phyloP scores from a whole-genome alignment of 2,113 vertebrate genomes.

The Perccottus glenii region DNA sequence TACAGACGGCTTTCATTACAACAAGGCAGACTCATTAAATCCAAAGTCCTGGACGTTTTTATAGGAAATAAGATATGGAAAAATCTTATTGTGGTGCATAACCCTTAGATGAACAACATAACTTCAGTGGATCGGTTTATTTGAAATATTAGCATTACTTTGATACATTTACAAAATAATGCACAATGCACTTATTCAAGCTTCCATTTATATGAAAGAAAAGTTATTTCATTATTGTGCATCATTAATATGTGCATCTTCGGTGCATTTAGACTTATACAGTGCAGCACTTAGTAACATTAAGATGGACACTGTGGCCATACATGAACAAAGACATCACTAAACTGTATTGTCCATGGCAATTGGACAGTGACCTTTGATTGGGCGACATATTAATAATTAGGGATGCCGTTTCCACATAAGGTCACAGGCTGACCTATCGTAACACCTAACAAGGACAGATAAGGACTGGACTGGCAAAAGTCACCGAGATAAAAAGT shows the following conservation, averaged over 20 bases:
- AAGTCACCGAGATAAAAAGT: not conserved
- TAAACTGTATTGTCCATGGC: not conserved
- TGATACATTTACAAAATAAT: too few species aligned
- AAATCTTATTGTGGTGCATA: constrained; percentile 21
- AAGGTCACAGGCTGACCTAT: not conserved
- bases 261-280: too few species aligned
- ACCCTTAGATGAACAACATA: too few species aligned
- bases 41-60: constrained; percentile 48
- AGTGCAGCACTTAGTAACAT: too few species aligned
- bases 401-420: not conserved
- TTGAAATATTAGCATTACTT: too few species aligned
- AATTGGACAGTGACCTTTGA: constrained; percentile 4
- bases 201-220: too few species aligned
- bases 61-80: constrained; percentile 56
- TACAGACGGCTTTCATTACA: constrained; percentile 21
- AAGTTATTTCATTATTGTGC: too few species aligned
- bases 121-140: too few species aligned
- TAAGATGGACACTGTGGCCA: not conserved
- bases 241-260: too few species aligned
- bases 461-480: constrained; percentile 3
- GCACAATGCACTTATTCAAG: too few species aligned
- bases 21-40: constrained; percentile 47
- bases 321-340: not conserved
- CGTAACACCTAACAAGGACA: not conserved
- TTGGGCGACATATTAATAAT: constrained; percentile 1